phyloP scores from a whole-genome alignment of 1,140 invertebrate species.

The Helicoverpa armigera region DNA sequence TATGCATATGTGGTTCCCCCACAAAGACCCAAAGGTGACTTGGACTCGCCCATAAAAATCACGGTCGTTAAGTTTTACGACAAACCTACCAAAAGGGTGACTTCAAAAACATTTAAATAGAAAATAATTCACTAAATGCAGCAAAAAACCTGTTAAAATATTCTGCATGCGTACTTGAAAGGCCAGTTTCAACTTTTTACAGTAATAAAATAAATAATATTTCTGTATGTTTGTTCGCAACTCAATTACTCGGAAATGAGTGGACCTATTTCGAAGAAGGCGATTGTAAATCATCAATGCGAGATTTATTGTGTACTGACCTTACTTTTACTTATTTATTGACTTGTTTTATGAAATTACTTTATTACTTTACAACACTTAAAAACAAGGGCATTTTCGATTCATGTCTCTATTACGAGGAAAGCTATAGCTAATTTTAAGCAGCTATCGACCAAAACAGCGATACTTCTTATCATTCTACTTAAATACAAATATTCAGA shows the following conservation, averaged over 20 bases:
- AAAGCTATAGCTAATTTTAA: no score
- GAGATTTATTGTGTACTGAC: background rate
- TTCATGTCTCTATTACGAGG: no score
- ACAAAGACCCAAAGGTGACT: slow-evolving; percentile 46
- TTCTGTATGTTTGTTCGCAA: slow-evolving; percentile 15
- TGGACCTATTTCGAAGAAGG: slow-evolving; percentile 11
- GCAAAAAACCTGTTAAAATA: slow-evolving; percentile 33
- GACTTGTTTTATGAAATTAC: background rate
- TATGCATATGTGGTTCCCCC: slow-evolving; percentile 50
- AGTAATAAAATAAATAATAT: slow-evolving; percentile 28
- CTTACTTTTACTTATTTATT: background rate
- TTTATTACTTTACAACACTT: background rate
- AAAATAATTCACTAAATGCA: slow-evolving; percentile 49
- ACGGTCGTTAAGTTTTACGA: slow-evolving; percentile 63
- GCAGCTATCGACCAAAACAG: no score
- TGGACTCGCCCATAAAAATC: slow-evolving; percentile 60
- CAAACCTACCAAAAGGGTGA: slow-evolving; percentile 17
- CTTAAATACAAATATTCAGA: no score
- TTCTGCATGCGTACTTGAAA: slow-evolving; percentile 1
- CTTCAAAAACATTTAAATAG: slow-evolving; percentile 42
- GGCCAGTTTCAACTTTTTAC: slow-evolving; percentile 2
- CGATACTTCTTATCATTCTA: no score
- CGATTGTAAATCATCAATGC: slow-evolving; percentile 9
- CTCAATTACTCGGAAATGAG: slow-evolving; percentile 36
- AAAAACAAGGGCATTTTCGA: no score